Evolutionary conservation across 1,140 invertebrate species (phyloP).

Genomic region (Neotoxoptera formosana): DNA sequence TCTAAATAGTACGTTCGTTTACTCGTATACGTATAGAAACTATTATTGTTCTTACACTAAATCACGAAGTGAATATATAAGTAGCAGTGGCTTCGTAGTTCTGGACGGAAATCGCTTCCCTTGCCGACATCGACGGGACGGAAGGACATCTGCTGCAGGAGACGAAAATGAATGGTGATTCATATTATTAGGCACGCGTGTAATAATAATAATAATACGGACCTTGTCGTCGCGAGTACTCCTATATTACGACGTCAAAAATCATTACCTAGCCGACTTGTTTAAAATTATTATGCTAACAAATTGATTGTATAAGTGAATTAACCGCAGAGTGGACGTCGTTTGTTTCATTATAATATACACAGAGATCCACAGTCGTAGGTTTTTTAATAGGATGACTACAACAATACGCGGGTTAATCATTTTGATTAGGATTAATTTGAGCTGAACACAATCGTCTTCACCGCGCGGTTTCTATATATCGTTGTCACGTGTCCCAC

Average conservation of each 20-base stretch:
- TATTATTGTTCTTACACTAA: background rate
- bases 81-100: background rate
- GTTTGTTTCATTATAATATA: background rate
- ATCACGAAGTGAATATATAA: background rate
- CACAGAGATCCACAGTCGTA: background rate
- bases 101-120: background rate
- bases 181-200: background rate
- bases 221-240: background rate
- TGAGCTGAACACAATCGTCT: background rate
- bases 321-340: background rate
- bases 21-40: too few relatives aligned
- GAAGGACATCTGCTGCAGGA: background rate
- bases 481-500: background rate
- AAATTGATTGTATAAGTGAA: constrained; percentile 30
- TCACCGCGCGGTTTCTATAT: background rate
- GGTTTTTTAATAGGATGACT: background rate
- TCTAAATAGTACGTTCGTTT: background rate
- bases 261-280: background rate
- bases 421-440: background rate
- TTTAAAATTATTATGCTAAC: background rate
- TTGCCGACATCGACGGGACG: background rate
- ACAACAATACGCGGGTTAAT: background rate
- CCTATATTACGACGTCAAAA: background rate
- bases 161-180: background rate
- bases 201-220: background rate